Conservation (phyloP, 2,888 invertebrate species). For the Seira ritae region DNA sequence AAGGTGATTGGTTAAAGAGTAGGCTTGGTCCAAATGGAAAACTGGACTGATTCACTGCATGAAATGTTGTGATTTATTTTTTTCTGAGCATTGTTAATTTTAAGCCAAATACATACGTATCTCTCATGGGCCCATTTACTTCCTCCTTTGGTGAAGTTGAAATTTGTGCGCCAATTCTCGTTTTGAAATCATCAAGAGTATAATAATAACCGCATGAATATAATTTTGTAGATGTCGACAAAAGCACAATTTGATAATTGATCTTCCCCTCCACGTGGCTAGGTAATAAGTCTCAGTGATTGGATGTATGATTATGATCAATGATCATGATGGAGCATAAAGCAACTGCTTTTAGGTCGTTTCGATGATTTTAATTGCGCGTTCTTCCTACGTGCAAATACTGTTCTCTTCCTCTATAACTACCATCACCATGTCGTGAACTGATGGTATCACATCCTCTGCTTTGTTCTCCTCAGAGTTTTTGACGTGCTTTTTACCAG, state of each 20-base stretch:
- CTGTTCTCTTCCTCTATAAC: neutral
- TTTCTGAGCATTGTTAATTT: neutral
- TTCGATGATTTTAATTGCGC: neutral
- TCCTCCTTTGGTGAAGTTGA: too few relatives aligned
- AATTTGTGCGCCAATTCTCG: too few relatives aligned
- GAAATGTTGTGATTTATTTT: neutral
- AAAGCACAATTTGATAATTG: neutral
- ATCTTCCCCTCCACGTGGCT: neutral
- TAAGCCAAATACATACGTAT: neutral
- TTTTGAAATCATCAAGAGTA: too few relatives aligned
- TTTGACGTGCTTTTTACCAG: too few relatives aligned
- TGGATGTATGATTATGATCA: too few relatives aligned
- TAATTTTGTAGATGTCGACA: neutral
- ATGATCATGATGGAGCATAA: too few relatives aligned
- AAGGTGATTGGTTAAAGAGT: neutral
- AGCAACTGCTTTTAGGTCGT: neutral
- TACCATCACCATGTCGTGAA: neutral
- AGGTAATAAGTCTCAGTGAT: neutral
- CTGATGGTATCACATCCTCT: neutral
- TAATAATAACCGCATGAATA: too few relatives aligned
- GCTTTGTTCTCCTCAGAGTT: neutral
- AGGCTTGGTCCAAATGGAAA: neutral
- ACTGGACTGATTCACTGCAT: neutral
- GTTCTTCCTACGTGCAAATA: conserved; percentile 4
- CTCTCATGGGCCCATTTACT: too few relatives aligned